Base-by-base conservation (phyloP, 2,113 vertebrate genomes). In the Marmota monax region DNA sequence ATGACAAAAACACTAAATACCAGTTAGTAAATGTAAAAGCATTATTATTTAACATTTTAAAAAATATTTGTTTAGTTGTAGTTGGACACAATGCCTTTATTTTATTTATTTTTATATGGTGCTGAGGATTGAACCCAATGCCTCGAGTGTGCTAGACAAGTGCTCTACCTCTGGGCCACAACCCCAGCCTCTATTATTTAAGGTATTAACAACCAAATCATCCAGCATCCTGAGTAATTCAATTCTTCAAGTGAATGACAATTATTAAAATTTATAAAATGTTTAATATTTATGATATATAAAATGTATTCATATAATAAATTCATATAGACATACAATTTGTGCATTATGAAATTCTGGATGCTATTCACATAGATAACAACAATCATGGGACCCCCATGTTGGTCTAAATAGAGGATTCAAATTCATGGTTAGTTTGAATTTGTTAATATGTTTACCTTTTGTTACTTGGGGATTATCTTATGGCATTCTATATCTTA, bases 271-370 rank as follows among this genome's bases (percentile, higher is more conserved):
- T 63, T 63, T 63, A 63, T 63, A 63, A 63, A 20, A 63, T 27
- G 23, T 63, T 25, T 63, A 63, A 27, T 18, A 63, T 63, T 63
- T 63, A 56, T 63, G 23, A 63, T 63, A 63, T 25, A 9, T 63
- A 4, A 63, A 63, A 63, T 63, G 61, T 63, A 63, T 63, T 63
- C 61, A 25, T 63, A 63, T 63, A 9, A 78, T 80, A 51, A 88
- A 61, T 45, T 74, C 34, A 56, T 18, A 20, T 29, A 61, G 45
- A 65, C 5, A 77, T 56, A 32, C 10, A 93, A 8, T 27, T n/a
- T 94, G 13, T 70, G 69, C n/a, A 56, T 63, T 90, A 5, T 90
- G 87, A 85, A 92, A 92, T 90, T 93, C 25, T 9, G 70, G 16
- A 9, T 78, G 27, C 29, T 72, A 39, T 67, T 86, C 37, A 39